phyloP scores from a whole-genome alignment of 2,113 vertebrate species.

The Agapornis roseicollis region DNA sequence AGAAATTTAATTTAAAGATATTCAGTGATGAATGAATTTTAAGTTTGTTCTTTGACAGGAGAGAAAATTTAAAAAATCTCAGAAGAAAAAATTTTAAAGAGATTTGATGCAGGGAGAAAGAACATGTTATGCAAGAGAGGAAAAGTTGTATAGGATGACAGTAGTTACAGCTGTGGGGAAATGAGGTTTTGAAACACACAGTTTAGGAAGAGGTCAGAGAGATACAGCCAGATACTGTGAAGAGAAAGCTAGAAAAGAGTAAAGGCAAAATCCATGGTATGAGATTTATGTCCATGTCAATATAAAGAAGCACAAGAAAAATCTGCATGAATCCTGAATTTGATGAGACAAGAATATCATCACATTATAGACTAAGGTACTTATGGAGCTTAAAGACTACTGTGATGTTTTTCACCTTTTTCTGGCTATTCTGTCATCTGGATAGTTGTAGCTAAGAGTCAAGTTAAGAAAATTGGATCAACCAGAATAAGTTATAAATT shows the following conservation, averaged over 20 bases:
- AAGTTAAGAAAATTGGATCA: not conserved
- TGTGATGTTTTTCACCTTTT: not conserved
- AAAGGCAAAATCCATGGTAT: not conserved
- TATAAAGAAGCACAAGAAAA: not conserved
- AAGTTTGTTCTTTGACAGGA: not conserved
- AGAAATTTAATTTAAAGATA: not conserved
- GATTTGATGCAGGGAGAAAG: not conserved
- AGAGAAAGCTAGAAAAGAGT: not conserved
- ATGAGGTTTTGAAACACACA: not conserved
- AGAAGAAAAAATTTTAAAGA: not conserved
- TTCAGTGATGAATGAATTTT: not conserved
- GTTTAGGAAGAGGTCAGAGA: not conserved
- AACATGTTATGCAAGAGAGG: not conserved
- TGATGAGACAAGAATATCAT: not conserved
- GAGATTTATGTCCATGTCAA: not conserved
- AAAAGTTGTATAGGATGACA: not conserved
- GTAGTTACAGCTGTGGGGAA: not conserved
- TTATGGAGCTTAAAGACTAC: not conserved
- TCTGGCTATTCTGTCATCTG: not conserved
- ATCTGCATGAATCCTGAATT: not conserved
- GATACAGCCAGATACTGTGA: not conserved
- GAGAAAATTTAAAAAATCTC: not conserved
- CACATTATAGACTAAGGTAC: accelerated
- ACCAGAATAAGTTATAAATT: not conserved
- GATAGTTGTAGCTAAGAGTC: not conserved